These are phyloP conservation scores for Reticulitermes lucifugus DNA, from an alignment of 2,888 invertebrate genomes.

Conservation along the genomic window DNA sequence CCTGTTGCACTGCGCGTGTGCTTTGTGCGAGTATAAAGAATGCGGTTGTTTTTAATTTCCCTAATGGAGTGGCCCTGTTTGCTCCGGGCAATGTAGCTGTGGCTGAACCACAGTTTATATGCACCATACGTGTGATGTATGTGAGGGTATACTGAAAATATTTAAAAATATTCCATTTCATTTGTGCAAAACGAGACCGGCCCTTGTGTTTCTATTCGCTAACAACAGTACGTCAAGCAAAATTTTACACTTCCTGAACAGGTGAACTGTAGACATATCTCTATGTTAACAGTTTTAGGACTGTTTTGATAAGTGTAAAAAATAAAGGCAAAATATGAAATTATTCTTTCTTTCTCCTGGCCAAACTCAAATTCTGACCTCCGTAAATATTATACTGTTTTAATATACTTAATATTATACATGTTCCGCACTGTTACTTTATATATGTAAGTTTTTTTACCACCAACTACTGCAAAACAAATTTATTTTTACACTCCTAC, in stretches of 20 bases:
- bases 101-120: slow-evolving; percentile 22
- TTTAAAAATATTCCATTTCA: slow-evolving; percentile 29
- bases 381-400: no score
- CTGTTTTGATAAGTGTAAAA: no score
- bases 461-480: no score
- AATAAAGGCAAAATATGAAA: no score
- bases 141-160: not conserved
- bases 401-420: no score
- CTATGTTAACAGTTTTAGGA: no score
- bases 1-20: not conserved
- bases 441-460: no score
- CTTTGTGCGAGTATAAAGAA: slow-evolving; percentile 33
- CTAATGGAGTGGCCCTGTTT: slow-evolving; percentile 43
- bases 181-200: not conserved
- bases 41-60: slow-evolving; percentile 43
- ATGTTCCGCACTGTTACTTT: no score
- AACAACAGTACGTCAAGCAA: not conserved
- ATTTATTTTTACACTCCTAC: no score
- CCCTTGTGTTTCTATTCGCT: not conserved
- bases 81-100: slow-evolving; percentile 26
- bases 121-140: not conserved
- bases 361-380: no score
- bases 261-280: no score
- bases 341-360: no score
- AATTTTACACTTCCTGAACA: not conserved